Evolutionary conservation across 2,888 invertebrate genomes (phyloP), one percentile per base, ranked within the genome.

Genomic region (Hecatera dysodea): DNA sequence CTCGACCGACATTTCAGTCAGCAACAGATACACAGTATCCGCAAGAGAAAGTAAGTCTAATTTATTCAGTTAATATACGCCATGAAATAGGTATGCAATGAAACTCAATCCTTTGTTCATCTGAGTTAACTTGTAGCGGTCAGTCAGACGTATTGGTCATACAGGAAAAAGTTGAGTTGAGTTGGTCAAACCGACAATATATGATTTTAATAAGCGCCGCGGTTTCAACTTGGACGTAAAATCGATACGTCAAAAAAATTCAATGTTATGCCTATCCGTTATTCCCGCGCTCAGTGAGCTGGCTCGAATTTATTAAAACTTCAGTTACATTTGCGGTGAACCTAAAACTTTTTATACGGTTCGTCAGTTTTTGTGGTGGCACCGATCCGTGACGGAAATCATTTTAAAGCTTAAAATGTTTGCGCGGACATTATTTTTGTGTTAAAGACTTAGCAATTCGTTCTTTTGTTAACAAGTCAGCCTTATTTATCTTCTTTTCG

Each of bases 171-270:
- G 0, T n/a, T n/a, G n/a, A n/a, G n/a, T n/a, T 22, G 8, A 39
- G 39, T 19, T 36, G 42, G 24, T n/a, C 55, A 4, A 55, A 62
- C 24, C 33, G 12, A 27, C 2, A n/a, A 19, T 48, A 59, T 73
- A 50, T 46, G 33, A 67, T 63, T 63, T 59, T 60, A 52, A 67
- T 69, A 46, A 42, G 46, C 52, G n/a, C 46, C 48, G 55, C n/a
- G 4, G 17, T n/a, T 48, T n/a, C 39, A 60, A 78, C 5, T 66
- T 66, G n/a, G 61, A 67, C 69, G 17, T 66, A 73, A 72, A 75
- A 79, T 73, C 75, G n/a, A 81, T 75, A 72, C 29, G 68, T 72
- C 74, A 72, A 57, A 78, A 80, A 81, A 78, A 69, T 61, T 71
- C 67, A 70, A 72, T 72, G 65, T 72, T 50, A 72, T 62, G 59